Base-by-base conservation (phyloP, 2,888 invertebrate genomes). In the Carabus problematicus region DNA sequence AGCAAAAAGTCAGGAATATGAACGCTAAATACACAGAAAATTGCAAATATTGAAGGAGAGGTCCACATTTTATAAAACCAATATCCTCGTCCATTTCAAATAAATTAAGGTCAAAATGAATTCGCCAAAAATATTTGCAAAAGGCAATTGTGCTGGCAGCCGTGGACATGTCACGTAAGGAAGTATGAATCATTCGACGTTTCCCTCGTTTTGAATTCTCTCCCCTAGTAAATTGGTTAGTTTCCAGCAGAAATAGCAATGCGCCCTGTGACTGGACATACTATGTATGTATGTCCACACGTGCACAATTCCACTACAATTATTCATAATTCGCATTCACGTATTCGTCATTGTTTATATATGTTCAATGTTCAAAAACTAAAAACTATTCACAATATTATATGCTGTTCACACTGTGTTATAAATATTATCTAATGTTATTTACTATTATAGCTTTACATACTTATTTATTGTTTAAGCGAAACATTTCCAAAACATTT, bases 141-240 rank as follows among this genome's bases (percentile, higher is more conserved):
- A 45, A 45, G 14, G n/a, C 45, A 45, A 12, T 45, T 12, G n/a
- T 45, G 45, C 14, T 29, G 16, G 3, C 39, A 39, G 39, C 29
- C 29, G 29, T 29, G n/a, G 29, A 59, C 55, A 72, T 66, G 68
- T 66, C 69, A 70, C 62, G 64, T 61, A 77, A 78, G 77, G 77
- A 79, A 78, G 78, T 75, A 79, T 80, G 80, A 80, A 75, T 80
- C 80, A 80, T 79, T 74, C 78, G 73, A 71, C 52, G 78, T 79
- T 78, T 78, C 79, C 80, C 79, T 79, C 76, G 79, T 76, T 79
- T 78, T 75, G 73, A 75, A 79, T 77, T 76, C 75, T 74, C 75
- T 74, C 77, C 76, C 78, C 76, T 75, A 45, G 45, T 45, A 45
- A n/a, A n/a, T 45, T 14, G 45, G 14, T 45, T 45, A 14, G n/a